Conservation (phyloP, 1,140 invertebrate genomes). For the Centruroides sculpturatus region DNA sequence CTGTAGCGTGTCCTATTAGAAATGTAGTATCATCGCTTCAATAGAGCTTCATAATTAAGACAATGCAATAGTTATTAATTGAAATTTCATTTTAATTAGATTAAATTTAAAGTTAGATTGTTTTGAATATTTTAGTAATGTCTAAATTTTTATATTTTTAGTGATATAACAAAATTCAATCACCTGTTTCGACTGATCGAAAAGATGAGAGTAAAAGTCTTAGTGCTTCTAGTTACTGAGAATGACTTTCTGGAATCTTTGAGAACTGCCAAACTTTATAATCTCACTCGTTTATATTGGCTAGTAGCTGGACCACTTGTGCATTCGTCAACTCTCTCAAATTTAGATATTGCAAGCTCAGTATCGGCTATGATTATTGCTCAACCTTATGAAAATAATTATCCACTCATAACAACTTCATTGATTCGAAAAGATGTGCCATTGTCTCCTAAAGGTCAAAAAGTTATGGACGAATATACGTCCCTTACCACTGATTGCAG, state of each 20-base stretch:
- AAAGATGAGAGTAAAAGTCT: neutral
- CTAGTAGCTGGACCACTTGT: neutral
- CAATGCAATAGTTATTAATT: no score
- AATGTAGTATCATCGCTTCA: no score
- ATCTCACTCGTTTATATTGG: conserved; percentile 4
- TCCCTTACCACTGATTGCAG: no score
- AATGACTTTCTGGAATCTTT: neutral
- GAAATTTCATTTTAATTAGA: no score
- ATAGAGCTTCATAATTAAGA: no score
- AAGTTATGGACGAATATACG: no score
- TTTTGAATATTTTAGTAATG: no score
- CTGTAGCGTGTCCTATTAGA: no score
- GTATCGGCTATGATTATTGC: neutral
- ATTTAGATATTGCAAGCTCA: neutral
- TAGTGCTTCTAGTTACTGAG: neutral
- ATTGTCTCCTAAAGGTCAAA: no score
- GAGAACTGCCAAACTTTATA: neutral
- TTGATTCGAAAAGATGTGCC: neutral
- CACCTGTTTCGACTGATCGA: neutral
- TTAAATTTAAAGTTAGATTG: no score
- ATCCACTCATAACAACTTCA: neutral
- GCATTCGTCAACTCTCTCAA: conserved; percentile 1
- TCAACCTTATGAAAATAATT: neutral
- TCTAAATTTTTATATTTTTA: neutral
- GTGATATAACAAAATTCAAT: neutral